These are phyloP conservation scores for Pimpla rufipes DNA, from an alignment of 2,888 invertebrate species.

Conservation along the genomic window DNA sequence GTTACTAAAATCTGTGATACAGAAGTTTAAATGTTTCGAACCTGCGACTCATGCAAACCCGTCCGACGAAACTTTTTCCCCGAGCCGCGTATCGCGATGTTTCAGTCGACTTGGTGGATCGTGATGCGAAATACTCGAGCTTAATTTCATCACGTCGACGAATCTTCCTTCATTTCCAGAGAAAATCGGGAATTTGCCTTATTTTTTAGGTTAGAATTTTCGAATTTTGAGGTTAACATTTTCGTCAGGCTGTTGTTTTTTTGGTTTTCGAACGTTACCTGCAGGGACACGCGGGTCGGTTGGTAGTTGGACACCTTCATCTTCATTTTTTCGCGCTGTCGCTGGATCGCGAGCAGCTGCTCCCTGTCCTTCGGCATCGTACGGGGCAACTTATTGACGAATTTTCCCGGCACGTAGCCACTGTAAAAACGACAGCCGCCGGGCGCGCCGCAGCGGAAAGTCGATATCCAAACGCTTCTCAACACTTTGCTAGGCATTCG, in stretches of 20 bases:
- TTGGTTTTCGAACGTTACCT: conserved; percentile 33
- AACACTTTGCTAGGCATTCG: conserved; percentile 55
- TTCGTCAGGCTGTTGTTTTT: no score
- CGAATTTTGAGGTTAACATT: conserved; percentile 11
- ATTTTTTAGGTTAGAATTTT: neutral
- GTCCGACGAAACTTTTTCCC: no score
- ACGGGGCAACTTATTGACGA: neutral
- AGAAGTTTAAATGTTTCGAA: no score
- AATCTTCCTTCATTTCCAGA: no score
- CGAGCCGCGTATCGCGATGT: no score
- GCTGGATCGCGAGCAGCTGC: conserved; percentile 45
- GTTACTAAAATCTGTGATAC: no score
- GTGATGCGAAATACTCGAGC: no score
- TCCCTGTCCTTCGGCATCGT: conserved; percentile 52
- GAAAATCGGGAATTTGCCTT: no score
- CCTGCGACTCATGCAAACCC: no score
- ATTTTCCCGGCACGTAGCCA: conserved; percentile 3
- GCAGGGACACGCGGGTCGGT: conserved; percentile 35
- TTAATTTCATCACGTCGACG: no score
- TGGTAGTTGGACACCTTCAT: conserved; percentile 13
- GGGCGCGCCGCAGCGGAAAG: conserved; percentile 30
- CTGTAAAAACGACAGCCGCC: conserved; percentile 35
- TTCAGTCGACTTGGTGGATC: no score
- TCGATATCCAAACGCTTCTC: conserved; percentile 42
- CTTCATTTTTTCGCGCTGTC: conserved; percentile 51